These are phyloP conservation scores for Labeo calbasu DNA, from an alignment of 2,797 vertebrate genomes.

Conservation along the genomic window DNA sequence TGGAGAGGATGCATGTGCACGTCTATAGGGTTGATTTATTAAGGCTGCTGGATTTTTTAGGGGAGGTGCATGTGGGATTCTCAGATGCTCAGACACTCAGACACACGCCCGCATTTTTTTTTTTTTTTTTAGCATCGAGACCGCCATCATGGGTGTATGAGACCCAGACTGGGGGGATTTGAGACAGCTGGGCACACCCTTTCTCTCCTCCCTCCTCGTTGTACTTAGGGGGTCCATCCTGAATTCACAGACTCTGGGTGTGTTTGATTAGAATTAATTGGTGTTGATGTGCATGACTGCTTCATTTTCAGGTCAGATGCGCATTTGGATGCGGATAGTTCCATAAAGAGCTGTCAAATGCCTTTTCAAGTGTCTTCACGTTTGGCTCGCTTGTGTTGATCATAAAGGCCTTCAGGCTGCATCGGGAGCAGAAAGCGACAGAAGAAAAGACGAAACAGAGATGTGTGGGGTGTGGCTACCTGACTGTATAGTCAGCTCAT, in stretches of 20 bases:
- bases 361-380: not conserved
- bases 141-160: conserved; percentile 28
- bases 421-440: not conserved
- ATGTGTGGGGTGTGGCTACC: conserved; percentile 61
- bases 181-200: conserved; percentile 55
- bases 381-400: conserved; percentile 10
- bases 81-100: not conserved
- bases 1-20: conserved; percentile 38
- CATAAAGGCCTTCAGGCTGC: conserved; percentile 31
- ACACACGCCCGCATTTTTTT: not conserved
- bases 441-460: conserved; percentile 26
- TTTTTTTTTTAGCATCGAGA: conserved; percentile 44
- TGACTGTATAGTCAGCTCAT: conserved; percentile 25
- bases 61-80: conserved; percentile 2
- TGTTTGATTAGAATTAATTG: conserved; percentile 2
- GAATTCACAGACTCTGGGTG: not conserved
- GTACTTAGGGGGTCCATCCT: not conserved
- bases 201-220: conserved; percentile 8
- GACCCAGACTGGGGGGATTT: not conserved
- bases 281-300: conserved; percentile 8
- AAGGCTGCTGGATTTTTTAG: not conserved
- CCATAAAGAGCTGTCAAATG: not conserved
- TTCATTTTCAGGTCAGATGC: conserved; percentile 23
- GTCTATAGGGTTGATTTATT: not conserved
- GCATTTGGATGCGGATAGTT: not conserved